Evolutionary conservation across 2,888 invertebrate species (phyloP).

Genomic region (Habroteleia sp.): DNA sequence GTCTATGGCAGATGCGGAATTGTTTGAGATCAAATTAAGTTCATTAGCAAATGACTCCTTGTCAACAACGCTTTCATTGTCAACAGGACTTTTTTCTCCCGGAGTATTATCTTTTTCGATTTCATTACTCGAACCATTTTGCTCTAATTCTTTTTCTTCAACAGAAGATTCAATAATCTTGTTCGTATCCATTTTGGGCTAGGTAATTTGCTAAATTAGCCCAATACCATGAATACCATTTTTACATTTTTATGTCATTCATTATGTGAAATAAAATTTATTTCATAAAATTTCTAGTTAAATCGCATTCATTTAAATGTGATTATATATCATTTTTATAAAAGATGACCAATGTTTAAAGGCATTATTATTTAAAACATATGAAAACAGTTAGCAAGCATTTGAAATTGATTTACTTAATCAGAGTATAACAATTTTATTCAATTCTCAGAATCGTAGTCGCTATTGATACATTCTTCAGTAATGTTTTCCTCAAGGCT

Average conservation of each 20-base stretch:
- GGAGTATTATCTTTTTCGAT: slow-evolving; percentile 1
- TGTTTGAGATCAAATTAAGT: slow-evolving; percentile 52
- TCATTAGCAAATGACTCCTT: slow-evolving; percentile 57
- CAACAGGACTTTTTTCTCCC: neutral
- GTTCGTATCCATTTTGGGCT: slow-evolving; percentile 32
- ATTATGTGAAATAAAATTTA: neutral
- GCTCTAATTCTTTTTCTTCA: slow-evolving; percentile 14
- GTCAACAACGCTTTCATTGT: slow-evolving; percentile 29
- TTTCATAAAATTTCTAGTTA: no score
- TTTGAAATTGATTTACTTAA: slow-evolving; percentile 4
- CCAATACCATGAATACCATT: neutral
- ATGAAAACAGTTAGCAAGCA: no score
- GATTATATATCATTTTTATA: no score
- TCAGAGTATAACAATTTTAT: neutral
- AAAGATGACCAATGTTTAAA: no score
- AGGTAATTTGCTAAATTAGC: slow-evolving; percentile 1
- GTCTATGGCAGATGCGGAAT: slow-evolving; percentile 10
- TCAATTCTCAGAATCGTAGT: slow-evolving; percentile 5
- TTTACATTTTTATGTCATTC: slow-evolving; percentile 3
- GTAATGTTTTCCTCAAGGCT: slow-evolving; percentile 26
- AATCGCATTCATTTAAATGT: no score
- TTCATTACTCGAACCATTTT: slow-evolving; percentile 7
- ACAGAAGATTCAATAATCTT: slow-evolving; percentile 7
- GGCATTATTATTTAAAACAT: no score
- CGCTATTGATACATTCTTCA: slow-evolving; percentile 23